Percentiles rank a stretch among this genome's conserved stretches.
Evolutionary conservation across 2,888 invertebrate species (phyloP).

Genomic region (Eupeodes luniger): DNA sequence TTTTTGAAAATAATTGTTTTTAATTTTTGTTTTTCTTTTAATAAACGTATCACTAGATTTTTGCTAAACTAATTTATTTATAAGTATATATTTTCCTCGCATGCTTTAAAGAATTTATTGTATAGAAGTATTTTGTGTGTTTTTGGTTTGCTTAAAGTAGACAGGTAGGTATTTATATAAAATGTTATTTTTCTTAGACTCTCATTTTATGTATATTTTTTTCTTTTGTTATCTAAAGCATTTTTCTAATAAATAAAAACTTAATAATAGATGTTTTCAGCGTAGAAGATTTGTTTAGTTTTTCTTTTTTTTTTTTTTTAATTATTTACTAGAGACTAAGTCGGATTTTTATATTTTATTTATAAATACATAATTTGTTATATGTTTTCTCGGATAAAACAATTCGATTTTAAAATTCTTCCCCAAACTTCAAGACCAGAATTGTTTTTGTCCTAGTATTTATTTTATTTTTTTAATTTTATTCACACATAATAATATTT

Average conservation of each 20-base stretch:
- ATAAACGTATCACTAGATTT: slow-evolving; percentile 68
- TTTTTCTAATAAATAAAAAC: slow-evolving; percentile 43
- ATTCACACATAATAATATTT: slow-evolving; percentile 45
- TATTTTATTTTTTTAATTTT: slow-evolving; percentile 42
- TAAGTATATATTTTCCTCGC: slow-evolving; percentile 60
- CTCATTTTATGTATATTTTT: slow-evolving; percentile 78
- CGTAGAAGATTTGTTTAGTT: slow-evolving; percentile 77
- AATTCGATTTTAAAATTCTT: slow-evolving; percentile 83
- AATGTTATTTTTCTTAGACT: slow-evolving; percentile 75
- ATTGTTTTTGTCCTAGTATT: slow-evolving; percentile 79
- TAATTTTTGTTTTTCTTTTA: neutral
- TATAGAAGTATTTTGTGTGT: slow-evolving; percentile 65
- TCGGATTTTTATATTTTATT: slow-evolving; percentile 42
- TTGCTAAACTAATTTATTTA: slow-evolving; percentile 53
- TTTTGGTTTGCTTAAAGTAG: slow-evolving; percentile 69
- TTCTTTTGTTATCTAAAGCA: slow-evolving; percentile 81
- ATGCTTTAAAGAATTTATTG: slow-evolving; percentile 64
- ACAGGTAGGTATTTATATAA: slow-evolving; percentile 75
- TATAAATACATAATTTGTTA: slow-evolving; percentile 19
- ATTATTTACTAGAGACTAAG: slow-evolving; percentile 67
- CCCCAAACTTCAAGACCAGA: slow-evolving; percentile 84
- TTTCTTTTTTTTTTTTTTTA: slow-evolving; percentile 8
- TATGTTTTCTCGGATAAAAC: slow-evolving; percentile 78
- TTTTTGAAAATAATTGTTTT: slow-evolving; percentile 38
- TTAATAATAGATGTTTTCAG: slow-evolving; percentile 61